Percentiles rank a stretch among this genome's conserved stretches.
Conservation (phyloP, 2,113 vertebrate genomes). For the Prinia subflava region DNA sequence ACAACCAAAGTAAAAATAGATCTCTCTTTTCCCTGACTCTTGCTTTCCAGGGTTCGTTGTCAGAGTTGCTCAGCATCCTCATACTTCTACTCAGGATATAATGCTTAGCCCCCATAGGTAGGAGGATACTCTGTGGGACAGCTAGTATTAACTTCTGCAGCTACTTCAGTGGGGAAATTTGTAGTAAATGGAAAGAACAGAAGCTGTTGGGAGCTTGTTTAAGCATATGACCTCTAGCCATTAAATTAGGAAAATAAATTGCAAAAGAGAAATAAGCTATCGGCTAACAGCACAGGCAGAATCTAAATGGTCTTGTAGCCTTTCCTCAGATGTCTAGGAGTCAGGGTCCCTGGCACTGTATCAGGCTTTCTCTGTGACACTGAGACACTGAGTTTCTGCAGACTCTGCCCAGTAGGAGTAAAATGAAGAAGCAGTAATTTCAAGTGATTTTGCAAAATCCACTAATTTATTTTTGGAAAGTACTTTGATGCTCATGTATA, state of each 20-base stretch:
- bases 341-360: neutral
- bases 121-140: neutral
- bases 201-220: neutral
- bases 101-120: neutral
- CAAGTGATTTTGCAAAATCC: neutral
- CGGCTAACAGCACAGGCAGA: neutral
- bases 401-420: neutral
- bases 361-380: neutral
- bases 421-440: neutral
- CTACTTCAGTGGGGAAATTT: neutral
- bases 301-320: neutral
- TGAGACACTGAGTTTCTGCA: neutral
- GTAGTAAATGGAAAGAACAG: neutral
- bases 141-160: neutral
- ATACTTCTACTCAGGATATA: neutral
- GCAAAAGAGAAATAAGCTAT: neutral
- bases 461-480: neutral
- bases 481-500: neutral
- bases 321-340: neutral
- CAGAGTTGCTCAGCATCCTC: neutral
- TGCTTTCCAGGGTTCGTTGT: neutral
- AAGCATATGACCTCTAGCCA: neutral
- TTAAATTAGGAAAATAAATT: neutral
- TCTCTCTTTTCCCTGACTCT: neutral
- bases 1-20: neutral